A percentile compares a stretch with the other conserved stretches of the same genome.
Evolutionary conservation across 2,888 invertebrate species (phyloP).

Genomic region (Sepiola atlantica): DNA sequence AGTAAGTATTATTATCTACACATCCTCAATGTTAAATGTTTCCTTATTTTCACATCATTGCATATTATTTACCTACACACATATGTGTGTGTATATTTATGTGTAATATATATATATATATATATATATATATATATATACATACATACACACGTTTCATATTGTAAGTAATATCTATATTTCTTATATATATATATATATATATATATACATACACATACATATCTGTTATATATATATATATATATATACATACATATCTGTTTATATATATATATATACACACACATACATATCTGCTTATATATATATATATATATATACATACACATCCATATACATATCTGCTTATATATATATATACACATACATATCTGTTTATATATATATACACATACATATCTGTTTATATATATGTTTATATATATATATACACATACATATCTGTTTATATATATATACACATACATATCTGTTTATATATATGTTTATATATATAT

Average conservation of each 20-base stretch:
- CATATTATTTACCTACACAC: neutral
- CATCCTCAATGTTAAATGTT: neutral
- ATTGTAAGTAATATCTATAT: neutral
- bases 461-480: neutral
- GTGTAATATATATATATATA: neutral
- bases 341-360: too few relatives aligned
- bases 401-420: neutral
- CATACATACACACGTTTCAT: neutral
- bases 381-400: neutral
- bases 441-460: neutral
- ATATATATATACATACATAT: too few relatives aligned
- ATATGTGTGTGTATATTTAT: neutral
- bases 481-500: neutral
- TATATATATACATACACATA: too few relatives aligned
- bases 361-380: neutral
- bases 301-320: conserved; percentile 40
- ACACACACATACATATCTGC: too few relatives aligned
- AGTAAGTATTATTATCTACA: neutral
- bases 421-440: neutral
- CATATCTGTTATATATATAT: too few relatives aligned
- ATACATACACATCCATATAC: too few relatives aligned
- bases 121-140: conserved; percentile 37
- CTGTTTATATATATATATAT: too few relatives aligned
- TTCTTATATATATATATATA: neutral
- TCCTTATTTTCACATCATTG: neutral